These are phyloP conservation scores for Drosophila auraria DNA, from an alignment of 1,140 invertebrate genomes.

Conservation along the genomic window DNA sequence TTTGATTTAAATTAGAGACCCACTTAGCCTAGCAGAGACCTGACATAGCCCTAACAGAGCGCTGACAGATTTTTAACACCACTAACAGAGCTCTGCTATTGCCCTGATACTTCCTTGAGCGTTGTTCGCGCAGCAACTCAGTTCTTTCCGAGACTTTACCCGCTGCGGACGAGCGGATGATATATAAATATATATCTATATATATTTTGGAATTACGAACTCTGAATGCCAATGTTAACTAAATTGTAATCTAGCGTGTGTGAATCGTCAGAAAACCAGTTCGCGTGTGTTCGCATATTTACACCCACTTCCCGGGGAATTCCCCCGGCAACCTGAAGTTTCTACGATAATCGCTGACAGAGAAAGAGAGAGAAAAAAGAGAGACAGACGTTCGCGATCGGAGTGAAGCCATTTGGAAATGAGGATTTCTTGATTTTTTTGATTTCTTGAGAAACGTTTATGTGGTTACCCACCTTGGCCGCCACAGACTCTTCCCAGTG, in stretches of 20 bases:
- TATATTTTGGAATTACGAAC: constrained; percentile 21
- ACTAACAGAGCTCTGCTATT: constrained; percentile 3
- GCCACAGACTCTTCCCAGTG: constrained; percentile 30
- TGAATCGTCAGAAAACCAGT: constrained; percentile 37
- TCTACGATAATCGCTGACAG: not conserved
- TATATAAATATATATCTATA: constrained; percentile 8
- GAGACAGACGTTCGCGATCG: constrained; percentile 1
- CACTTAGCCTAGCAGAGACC: not conserved
- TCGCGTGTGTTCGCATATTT: constrained; percentile 26
- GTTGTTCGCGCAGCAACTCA: constrained; percentile 7
- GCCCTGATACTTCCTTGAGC: not conserved
- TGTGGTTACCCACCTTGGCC: constrained; percentile 34
- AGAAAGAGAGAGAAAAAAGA: constrained; percentile 2
- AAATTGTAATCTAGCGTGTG: constrained; percentile 48
- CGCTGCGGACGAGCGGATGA: constrained; percentile 27
- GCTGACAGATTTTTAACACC: not conserved
- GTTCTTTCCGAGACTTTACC: constrained; percentile 17
- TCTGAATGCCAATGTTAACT: constrained; percentile 32
- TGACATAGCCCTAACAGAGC: not conserved
- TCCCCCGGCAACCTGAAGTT: constrained; percentile 18
- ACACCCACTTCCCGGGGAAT: constrained; percentile 44
- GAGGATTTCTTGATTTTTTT: constrained; percentile 34
- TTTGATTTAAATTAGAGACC: too few relatives aligned
- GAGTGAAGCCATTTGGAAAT: constrained; percentile 8
- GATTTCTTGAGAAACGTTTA: constrained; percentile 35